phyloP scores from a whole-genome alignment of 37 sponge, comb jelly and placozoan species.

The Hormiphora californensis region DNA sequence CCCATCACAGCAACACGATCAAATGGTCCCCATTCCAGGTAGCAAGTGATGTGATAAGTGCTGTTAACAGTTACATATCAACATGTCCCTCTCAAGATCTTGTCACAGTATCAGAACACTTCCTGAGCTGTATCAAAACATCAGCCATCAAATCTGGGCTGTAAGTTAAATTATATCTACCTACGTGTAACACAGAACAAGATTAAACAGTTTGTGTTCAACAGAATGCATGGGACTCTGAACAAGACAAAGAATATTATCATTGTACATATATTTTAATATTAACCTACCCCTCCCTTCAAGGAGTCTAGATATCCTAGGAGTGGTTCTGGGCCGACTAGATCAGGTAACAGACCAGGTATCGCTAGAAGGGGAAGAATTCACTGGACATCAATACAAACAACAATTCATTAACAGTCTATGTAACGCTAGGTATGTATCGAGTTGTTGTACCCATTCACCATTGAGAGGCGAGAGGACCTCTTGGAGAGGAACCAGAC shows the following conservation, averaged over 20 bases:
- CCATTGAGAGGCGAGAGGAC: too few relatives aligned
- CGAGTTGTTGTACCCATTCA: too few relatives aligned
- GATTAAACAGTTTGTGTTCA: too few relatives aligned
- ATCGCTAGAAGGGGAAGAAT: neutral
- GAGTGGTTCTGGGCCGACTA: neutral
- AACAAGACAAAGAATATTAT: neutral
- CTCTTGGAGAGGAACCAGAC: too few relatives aligned
- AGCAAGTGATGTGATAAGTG: neutral
- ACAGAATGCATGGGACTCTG: neutral
- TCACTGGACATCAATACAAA: neutral
- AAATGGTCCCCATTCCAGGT: neutral
- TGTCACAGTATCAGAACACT: neutral
- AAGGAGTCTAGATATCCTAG: slow-evolving; percentile 23
- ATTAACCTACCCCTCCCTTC: too few relatives aligned
- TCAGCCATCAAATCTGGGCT: neutral
- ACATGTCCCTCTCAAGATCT: neutral
- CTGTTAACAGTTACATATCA: neutral
- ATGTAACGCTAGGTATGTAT: neutral
- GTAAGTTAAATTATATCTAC: neutral
- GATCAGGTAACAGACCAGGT: neutral
- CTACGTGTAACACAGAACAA: too few relatives aligned
- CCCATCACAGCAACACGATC: neutral
- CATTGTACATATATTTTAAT: neutral
- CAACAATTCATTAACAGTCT: neutral
- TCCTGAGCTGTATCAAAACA: neutral